These are phyloP conservation scores for Platycercus adscitus DNA, from an alignment of 2,113 vertebrate species.

Conservation along the genomic window DNA sequence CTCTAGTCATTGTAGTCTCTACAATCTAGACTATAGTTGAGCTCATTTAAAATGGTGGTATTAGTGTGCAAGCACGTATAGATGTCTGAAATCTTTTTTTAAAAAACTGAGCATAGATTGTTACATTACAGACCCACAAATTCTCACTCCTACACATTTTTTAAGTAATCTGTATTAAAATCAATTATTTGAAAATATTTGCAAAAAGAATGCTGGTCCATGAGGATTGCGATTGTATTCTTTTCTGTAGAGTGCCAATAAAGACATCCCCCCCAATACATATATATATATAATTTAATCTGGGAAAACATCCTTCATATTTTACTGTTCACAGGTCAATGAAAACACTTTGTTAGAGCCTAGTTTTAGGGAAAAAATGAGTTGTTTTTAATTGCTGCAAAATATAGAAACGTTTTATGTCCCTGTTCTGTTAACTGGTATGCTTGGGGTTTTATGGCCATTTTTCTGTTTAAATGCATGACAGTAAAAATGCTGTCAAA, in stretches of 20 bases:
- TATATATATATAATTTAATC: background rate
- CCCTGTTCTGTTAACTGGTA: background rate
- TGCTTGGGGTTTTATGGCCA: background rate
- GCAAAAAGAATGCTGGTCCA: background rate
- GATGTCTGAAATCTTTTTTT: background rate
- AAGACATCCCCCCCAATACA: background rate
- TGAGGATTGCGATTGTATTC: background rate
- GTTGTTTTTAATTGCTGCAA: constrained; percentile 27
- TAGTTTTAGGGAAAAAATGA: constrained; percentile 46
- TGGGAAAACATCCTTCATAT: constrained; percentile 14
- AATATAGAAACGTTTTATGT: constrained; percentile 8
- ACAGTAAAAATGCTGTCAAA: constrained; percentile 29
- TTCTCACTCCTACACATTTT: background rate
- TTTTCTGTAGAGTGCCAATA: background rate
- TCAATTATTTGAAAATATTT: background rate
- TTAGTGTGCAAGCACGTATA: background rate
- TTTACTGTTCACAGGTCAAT: constrained; percentile 48
- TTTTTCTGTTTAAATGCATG: constrained; percentile 26
- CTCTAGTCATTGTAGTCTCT: background rate
- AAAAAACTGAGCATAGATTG: background rate
- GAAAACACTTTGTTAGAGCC: constrained; percentile 50
- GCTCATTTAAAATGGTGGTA: background rate
- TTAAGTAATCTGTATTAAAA: constrained; percentile 1
- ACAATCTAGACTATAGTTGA: background rate
- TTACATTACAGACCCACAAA: background rate